A percentile compares a stretch with the other conserved stretches of the same genome.
Evolutionary conservation across 2,113 vertebrate genomes (phyloP).

Genomic region (Cricetomys ansorgei): DNA sequence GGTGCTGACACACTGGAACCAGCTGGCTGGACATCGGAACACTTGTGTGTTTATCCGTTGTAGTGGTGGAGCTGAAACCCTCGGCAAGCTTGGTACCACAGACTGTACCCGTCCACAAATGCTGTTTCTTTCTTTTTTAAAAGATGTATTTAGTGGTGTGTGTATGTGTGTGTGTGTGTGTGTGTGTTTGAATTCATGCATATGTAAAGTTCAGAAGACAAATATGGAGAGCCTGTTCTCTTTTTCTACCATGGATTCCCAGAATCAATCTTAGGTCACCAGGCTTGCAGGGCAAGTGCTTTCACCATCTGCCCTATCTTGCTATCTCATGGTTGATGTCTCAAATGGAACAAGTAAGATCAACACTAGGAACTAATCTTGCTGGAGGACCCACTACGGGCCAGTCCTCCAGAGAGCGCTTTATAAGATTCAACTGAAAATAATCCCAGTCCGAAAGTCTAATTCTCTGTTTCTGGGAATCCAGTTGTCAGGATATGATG

Average conservation of each 20-base stretch:
- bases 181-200: background rate
- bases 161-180: background rate
- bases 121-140: conserved; percentile 31
- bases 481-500: conserved; percentile 68
- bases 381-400: background rate
- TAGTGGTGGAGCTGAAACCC: background rate
- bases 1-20: conserved; percentile 63
- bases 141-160: background rate
- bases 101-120: conserved; percentile 48
- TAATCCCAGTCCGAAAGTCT: conserved; percentile 78
- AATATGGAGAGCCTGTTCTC: no score
- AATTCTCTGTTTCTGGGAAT: conserved; percentile 74
- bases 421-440: conserved; percentile 43
- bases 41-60: conserved; percentile 19
- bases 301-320: background rate
- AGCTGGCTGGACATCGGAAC: conserved; percentile 59
- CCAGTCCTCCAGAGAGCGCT: background rate
- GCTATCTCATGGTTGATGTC: background rate
- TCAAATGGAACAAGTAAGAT: conserved; percentile 51
- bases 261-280: background rate
- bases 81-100: background rate
- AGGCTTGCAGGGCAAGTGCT: no score
- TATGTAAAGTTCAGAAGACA: background rate
- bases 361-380: background rate
- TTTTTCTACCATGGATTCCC: no score